Evolutionary conservation across 2,888 invertebrate species (phyloP).

Genomic region (Loripinus fragilis): DNA sequence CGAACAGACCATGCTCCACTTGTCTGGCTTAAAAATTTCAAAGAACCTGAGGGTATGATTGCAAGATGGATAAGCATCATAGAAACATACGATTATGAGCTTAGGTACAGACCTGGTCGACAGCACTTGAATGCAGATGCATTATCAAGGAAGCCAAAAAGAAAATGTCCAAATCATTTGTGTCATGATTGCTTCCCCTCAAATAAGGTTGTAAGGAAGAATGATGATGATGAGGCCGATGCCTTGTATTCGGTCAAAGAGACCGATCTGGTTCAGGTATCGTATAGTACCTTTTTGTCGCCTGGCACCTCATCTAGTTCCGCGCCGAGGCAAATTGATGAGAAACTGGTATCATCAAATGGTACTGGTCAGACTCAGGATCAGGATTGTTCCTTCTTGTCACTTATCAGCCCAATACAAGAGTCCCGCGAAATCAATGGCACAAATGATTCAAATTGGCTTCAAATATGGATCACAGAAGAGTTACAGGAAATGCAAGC

Average conservation of each 20-base stretch:
- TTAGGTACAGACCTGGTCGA: slow-evolving; percentile 43
- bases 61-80: slow-evolving; percentile 49
- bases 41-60: slow-evolving; percentile 46
- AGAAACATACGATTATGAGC: slow-evolving; percentile 44
- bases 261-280: not conserved
- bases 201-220: not conserved
- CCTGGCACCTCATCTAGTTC: not conserved
- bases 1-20: too few species aligned
- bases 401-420: slow-evolving; percentile 10
- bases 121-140: slow-evolving; percentile 44
- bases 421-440: too few species aligned
- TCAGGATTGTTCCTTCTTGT: not conserved
- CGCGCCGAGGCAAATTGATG: not conserved
- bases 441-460: slow-evolving; percentile 11
- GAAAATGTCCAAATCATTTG: not conserved
- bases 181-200: not conserved
- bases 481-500: slow-evolving; percentile 4
- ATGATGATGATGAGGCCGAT: not conserved
- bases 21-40: too few species aligned
- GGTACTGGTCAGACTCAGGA: not conserved
- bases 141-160: slow-evolving; percentile 42
- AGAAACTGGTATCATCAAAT: not conserved
- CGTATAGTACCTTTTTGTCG: not conserved
- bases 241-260: not conserved
- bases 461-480: not conserved